phyloP scores from a whole-genome alignment of 2,113 vertebrate genomes.

The Platanista minor region DNA sequence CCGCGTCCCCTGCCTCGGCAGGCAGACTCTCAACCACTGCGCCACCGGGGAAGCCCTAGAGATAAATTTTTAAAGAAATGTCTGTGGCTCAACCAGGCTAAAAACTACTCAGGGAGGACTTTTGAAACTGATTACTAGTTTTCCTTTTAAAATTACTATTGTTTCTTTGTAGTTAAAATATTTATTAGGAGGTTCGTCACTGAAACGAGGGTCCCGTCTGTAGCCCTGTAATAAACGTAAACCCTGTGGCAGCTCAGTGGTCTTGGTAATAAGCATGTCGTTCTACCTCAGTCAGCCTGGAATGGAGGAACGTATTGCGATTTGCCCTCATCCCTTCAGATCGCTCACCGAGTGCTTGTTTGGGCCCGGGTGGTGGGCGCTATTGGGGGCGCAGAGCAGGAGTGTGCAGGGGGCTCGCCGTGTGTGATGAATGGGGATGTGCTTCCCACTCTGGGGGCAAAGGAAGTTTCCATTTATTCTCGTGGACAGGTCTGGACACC shows the following conservation, averaged over 20 bases:
- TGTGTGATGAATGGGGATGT: background rate
- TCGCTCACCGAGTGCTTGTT: background rate
- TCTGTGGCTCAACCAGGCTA: background rate
- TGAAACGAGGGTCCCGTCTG: background rate
- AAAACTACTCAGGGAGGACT: background rate
- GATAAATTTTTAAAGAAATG: background rate
- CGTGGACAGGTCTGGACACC: background rate
- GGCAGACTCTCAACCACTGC: too few relatives aligned
- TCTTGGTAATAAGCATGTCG: background rate
- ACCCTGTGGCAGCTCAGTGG: background rate
- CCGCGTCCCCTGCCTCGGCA: too few relatives aligned
- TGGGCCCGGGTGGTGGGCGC: rapidly evolving
- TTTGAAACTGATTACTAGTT: background rate
- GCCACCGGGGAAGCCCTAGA: too few relatives aligned
- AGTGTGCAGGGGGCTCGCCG: rapidly evolving
- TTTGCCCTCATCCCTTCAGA: background rate
- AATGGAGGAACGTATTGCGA: background rate
- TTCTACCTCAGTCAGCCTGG: background rate
- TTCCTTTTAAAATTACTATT: background rate
- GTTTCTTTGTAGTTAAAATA: background rate
- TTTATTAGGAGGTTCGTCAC: background rate
- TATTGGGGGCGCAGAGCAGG: background rate
- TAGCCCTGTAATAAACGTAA: background rate
- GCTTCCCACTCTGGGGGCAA: background rate
- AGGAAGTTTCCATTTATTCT: background rate